Percentiles rank a stretch among this genome's conserved stretches.
Conservation (phyloP, 2,888 invertebrate species). For the Punctoribates punctum region DNA sequence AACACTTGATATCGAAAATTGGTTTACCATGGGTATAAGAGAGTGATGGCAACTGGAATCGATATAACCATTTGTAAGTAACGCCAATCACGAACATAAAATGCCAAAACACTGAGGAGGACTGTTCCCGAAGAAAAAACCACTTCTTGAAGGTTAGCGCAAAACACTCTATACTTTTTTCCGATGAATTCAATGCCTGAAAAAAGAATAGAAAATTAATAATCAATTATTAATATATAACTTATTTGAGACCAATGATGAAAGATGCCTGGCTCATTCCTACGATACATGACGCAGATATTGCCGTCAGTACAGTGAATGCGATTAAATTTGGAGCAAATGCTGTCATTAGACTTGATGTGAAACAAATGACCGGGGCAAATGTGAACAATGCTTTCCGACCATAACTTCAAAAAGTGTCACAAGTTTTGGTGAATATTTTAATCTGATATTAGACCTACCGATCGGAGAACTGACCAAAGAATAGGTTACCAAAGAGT, state of each 20-base stretch:
- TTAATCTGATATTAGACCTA: neutral
- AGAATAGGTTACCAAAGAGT: neutral
- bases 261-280: constrained; percentile 38
- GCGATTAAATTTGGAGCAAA: constrained; percentile 20
- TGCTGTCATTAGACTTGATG: constrained; percentile 21
- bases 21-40: constrained; percentile 24
- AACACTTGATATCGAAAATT: neutral
- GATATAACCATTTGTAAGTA: neutral
- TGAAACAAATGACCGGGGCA: neutral
- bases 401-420: constrained; percentile 32
- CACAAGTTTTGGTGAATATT: neutral
- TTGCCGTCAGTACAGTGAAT: constrained; percentile 4
- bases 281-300: constrained; percentile 26
- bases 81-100: constrained; percentile 35
- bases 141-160: neutral
- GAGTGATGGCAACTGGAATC: constrained; percentile 6
- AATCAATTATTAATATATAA: neutral
- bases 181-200: constrained; percentile 36
- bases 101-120: constrained; percentile 4
- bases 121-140: constrained; percentile 34
- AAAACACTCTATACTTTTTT: constrained; percentile 30
- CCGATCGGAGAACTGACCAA: constrained; percentile 14
- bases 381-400: constrained; percentile 14
- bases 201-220: neutral
- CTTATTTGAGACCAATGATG: constrained; percentile 28